phyloP scores from a whole-genome alignment of 2,797 vertebrate species.

The Rhadinocentrus ornatus region DNA sequence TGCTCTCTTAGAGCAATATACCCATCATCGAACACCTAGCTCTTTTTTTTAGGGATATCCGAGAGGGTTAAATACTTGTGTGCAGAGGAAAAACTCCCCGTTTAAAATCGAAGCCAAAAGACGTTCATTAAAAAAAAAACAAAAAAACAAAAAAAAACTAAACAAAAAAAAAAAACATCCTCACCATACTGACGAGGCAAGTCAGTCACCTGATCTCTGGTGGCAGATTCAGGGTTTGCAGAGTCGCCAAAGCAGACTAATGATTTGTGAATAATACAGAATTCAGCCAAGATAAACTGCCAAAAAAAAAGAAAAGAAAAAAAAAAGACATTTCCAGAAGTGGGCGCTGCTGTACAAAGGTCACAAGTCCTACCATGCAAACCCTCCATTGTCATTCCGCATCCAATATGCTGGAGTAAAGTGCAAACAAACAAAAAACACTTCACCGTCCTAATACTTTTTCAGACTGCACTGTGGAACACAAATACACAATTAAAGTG shows the following conservation, averaged over 20 bases:
- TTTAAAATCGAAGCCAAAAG: neutral
- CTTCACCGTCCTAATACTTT: conserved; percentile 35
- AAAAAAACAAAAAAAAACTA: neutral
- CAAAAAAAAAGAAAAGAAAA: conserved; percentile 3
- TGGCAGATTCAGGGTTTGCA: neutral
- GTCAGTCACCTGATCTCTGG: neutral
- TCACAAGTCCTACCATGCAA: neutral
- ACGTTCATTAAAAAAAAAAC: neutral
- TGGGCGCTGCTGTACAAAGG: neutral
- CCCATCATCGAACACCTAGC: neutral
- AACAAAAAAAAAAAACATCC: neutral
- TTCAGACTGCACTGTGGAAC: conserved; percentile 47
- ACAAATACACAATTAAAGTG: conserved; percentile 74
- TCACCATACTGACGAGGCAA: neutral
- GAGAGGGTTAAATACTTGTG: neutral
- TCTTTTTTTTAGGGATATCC: neutral
- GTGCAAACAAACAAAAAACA: conserved; percentile 10
- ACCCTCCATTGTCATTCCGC: conserved; percentile 13
- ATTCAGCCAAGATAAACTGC: conserved; percentile 1
- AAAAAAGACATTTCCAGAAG: conserved; percentile 9
- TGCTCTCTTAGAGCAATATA: neutral
- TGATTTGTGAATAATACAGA: too few species aligned
- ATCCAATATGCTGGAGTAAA: conserved; percentile 20
- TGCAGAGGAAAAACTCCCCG: neutral
- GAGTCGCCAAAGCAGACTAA: conserved; percentile 7